Percentiles rank a stretch among this genome's conserved stretches.
phyloP scores from a whole-genome alignment of 1,140 invertebrate species.

The Hirudo medicinalis region DNA sequence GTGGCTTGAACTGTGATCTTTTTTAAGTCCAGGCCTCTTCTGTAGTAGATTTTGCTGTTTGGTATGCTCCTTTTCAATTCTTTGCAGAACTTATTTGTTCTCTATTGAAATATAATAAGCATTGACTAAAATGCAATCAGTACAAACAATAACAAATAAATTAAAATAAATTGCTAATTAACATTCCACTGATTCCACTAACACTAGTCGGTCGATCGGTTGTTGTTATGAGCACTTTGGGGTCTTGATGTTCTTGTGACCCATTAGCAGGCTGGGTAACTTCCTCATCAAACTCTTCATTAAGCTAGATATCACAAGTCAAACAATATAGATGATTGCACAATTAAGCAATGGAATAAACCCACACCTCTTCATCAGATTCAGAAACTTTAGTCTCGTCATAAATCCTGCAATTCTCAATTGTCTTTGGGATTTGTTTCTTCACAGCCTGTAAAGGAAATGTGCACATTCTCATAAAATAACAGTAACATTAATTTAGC shows the following conservation, averaged over 20 bases:
- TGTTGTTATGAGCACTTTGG: conserved; percentile 88
- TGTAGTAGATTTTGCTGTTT: conserved; percentile 64
- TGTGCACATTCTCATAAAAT: background rate
- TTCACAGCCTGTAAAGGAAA: conserved; percentile 36
- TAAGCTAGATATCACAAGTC: no score
- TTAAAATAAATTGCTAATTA: conserved; percentile 24
- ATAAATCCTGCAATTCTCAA: conserved; percentile 76
- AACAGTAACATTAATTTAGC: background rate
- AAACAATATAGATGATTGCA: no score
- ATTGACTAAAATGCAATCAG: background rate
- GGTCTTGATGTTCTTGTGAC: no score
- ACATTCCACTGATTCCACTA: conserved; percentile 28
- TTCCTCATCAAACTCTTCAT: no score
- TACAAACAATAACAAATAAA: conserved; percentile 15
- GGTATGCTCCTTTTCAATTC: conserved; percentile 81
- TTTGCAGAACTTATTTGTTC: conserved; percentile 79
- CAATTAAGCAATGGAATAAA: background rate
- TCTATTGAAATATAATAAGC: conserved; percentile 38
- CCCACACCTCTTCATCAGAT: conserved; percentile 60
- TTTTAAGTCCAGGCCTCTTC: conserved; percentile 76
- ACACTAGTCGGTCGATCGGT: conserved; percentile 72
- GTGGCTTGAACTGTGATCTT: conserved; percentile 72
- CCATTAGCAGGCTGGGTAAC: no score
- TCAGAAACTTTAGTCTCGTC: conserved; percentile 74
- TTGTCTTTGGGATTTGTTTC: conserved; percentile 71